A percentile compares a stretch with the other conserved stretches of the same genome.
Evolutionary conservation across 2,797 vertebrate species (phyloP).

Genomic region (Hippocampus kuda): DNA sequence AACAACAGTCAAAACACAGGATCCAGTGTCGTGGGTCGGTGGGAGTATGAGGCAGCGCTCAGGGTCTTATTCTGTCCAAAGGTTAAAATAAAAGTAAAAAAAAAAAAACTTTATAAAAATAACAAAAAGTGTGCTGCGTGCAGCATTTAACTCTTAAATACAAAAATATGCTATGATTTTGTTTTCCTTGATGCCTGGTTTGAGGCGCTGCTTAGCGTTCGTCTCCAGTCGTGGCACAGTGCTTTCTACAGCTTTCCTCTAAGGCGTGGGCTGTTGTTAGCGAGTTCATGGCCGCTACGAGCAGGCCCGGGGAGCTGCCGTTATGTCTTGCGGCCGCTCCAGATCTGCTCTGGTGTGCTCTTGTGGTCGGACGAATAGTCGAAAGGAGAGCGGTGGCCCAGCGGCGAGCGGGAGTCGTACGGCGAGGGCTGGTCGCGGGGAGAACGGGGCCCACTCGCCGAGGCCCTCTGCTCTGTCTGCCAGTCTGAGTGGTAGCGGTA

Average conservation of each 20-base stretch:
- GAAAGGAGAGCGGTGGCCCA: constrained; percentile 85
- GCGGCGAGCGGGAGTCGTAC: constrained; percentile 81
- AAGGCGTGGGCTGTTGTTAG: constrained; percentile 94
- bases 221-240: constrained; percentile 64
- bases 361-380: constrained; percentile 92
- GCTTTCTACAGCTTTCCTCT: constrained; percentile 73
- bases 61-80: constrained; percentile 75
- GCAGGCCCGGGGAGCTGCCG: constrained; percentile 58
- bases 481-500: constrained; percentile 94
- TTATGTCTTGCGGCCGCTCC: constrained; percentile 96
- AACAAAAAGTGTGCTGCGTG: constrained; percentile 66
- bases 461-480: constrained; percentile 85
- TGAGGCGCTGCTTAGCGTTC: constrained; percentile 26
- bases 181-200: constrained; percentile 38
- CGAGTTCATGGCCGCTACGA: constrained; percentile 81
- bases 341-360: constrained; percentile 93
- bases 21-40: constrained; percentile 79
- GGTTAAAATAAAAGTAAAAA: constrained; percentile 54
- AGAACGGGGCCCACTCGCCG: constrained; percentile 80
- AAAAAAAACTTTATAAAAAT: constrained; percentile 67
- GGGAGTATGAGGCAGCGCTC: constrained; percentile 79
- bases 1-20: constrained; percentile 60
- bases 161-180: constrained; percentile 72
- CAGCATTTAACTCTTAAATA: constrained; percentile 90
- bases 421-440: constrained; percentile 87